A percentile compares a stretch with the other conserved stretches of the same genome.
Evolutionary conservation across 1,140 invertebrate genomes (phyloP).

Genomic region (Nephila pilipes): DNA sequence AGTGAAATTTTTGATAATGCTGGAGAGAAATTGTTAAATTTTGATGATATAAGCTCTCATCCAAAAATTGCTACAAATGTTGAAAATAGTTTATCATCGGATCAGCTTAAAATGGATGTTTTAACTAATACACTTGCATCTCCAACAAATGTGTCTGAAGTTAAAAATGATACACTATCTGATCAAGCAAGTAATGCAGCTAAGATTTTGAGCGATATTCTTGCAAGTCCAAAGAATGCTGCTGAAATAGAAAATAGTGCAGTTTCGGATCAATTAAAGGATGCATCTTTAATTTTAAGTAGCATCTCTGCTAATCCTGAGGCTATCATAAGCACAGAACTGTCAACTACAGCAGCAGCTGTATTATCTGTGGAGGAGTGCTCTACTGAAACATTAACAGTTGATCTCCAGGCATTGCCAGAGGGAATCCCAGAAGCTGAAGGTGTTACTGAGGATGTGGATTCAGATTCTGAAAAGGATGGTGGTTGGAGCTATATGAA

Average conservation of each 20-base stretch:
- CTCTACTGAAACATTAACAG: constrained; percentile 56
- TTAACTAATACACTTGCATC: background rate
- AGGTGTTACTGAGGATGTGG: constrained; percentile 77
- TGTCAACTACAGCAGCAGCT: background rate
- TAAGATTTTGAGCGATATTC: constrained; percentile 8
- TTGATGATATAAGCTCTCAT: background rate
- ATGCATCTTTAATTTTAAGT: background rate
- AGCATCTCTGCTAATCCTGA: background rate
- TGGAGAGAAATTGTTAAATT: no score
- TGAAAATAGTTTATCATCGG: background rate
- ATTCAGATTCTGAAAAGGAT: constrained; percentile 78
- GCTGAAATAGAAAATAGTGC: background rate
- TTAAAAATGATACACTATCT: background rate
- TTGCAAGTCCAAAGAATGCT: background rate
- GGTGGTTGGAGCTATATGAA: constrained; percentile 77
- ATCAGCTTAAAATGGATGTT: background rate
- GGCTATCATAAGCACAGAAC: background rate
- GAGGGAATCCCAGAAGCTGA: constrained; percentile 77
- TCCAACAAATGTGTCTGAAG: background rate
- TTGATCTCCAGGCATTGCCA: constrained; percentile 69
- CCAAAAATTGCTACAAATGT: background rate
- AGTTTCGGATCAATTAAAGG: background rate
- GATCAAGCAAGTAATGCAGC: constrained; percentile 17
- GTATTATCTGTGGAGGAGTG: constrained; percentile 21
- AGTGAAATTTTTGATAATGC: no score